Conservation (phyloP, 2,113 vertebrate species). For the Pseudorasbora parva region DNA sequence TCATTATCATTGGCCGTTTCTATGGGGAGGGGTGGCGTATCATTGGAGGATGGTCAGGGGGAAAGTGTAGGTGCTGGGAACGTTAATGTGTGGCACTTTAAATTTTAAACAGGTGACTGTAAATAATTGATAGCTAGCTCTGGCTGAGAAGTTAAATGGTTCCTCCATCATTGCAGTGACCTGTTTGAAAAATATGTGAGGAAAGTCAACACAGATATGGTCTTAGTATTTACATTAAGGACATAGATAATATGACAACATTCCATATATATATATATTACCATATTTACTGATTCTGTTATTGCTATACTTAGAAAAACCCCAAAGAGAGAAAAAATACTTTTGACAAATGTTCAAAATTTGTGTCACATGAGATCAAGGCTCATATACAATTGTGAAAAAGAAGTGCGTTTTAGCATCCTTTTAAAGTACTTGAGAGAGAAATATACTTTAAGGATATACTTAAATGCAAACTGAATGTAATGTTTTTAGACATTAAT, state of each 20-base stretch:
- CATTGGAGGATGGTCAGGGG: slow-evolving; percentile 65
- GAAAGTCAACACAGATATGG: background rate
- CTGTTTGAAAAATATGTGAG: slow-evolving; percentile 60
- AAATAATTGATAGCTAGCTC: slow-evolving; percentile 79
- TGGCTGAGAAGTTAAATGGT: slow-evolving; percentile 82
- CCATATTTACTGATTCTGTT: background rate
- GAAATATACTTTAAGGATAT: background rate
- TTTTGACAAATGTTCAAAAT: background rate
- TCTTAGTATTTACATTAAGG: background rate
- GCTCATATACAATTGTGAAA: background rate
- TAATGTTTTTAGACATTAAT: background rate
- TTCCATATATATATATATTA: no score
- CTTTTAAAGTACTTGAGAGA: background rate
- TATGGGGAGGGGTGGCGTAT: background rate
- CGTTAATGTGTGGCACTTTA: slow-evolving; percentile 82
- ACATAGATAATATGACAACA: background rate
- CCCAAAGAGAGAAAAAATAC: background rate
- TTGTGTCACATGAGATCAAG: background rate
- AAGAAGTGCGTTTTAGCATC: background rate
- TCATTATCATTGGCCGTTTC: background rate
- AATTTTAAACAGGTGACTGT: slow-evolving; percentile 80
- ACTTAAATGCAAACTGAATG: background rate
- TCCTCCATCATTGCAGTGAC: slow-evolving; percentile 74
- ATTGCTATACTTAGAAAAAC: background rate
- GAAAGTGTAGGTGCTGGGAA: slow-evolving; percentile 79